phyloP scores from a whole-genome alignment of 2,113 vertebrate species.

The Erythrolamprus reginae region DNA sequence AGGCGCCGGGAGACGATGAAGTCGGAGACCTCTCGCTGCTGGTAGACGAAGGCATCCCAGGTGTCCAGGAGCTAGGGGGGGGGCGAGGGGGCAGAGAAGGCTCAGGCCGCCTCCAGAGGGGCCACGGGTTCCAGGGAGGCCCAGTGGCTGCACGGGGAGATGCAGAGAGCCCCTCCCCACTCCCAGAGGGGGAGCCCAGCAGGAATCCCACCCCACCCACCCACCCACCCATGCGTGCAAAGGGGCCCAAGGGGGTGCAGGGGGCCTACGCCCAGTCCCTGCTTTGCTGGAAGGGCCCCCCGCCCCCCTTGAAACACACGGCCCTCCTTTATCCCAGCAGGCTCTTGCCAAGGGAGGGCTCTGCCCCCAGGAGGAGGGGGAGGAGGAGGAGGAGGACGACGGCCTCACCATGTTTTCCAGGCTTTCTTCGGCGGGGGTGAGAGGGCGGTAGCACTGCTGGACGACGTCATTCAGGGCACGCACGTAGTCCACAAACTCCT shows the following conservation, averaged over 20 bases:
- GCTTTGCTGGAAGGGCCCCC: too few relatives aligned
- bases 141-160: background rate
- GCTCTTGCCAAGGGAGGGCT: background rate
- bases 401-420: constrained; percentile 69
- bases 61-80: constrained; percentile 64
- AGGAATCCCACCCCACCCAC: too few relatives aligned
- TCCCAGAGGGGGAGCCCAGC: background rate
- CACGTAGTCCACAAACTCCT: constrained; percentile 65
- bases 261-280: too few relatives aligned
- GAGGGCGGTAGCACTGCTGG: constrained; percentile 48
- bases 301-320: too few relatives aligned
- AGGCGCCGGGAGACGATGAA: constrained; percentile 59
- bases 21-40: constrained; percentile 64
- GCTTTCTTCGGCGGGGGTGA: constrained; percentile 52
- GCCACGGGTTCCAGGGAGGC: background rate
- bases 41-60: constrained; percentile 69
- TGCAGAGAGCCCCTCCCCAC: background rate
- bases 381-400: accelerated
- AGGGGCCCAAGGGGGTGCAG: background rate
- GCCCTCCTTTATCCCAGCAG: background rate
- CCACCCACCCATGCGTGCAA: too few relatives aligned
- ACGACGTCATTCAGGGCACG: constrained; percentile 66
- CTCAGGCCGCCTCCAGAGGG: background rate
- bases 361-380: too few relatives aligned
- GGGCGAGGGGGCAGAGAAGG: constrained; percentile 55